phyloP scores from a whole-genome alignment of 2,888 invertebrate genomes.

The Tortricodes alternella region DNA sequence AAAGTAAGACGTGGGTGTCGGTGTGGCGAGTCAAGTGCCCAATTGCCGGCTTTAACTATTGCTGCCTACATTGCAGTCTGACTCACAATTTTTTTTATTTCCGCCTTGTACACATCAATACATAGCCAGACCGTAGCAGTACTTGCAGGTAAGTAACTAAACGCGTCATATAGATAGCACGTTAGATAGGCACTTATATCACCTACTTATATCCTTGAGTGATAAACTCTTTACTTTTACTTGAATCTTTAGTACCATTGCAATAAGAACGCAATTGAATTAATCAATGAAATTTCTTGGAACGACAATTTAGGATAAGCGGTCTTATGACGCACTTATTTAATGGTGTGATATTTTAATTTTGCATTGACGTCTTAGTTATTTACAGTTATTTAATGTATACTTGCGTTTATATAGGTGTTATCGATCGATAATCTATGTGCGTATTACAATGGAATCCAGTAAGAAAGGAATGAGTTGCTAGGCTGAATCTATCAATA shows the following conservation, averaged over 20 bases:
- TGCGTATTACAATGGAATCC: not conserved
- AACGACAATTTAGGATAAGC: not conserved
- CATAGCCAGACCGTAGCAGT: not conserved
- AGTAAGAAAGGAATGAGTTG: not conserved
- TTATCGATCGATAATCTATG: constrained; percentile 19
- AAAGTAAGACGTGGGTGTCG: constrained; percentile 40
- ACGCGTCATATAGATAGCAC: too few relatives aligned
- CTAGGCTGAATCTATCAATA: not conserved
- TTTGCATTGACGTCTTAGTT: constrained; percentile 13
- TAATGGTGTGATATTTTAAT: constrained; percentile 3
- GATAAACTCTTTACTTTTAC: not conserved
- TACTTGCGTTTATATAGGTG: constrained; percentile 11
- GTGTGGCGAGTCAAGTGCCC: constrained; percentile 40
- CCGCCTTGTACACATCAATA: constrained; percentile 21
- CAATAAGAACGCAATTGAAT: constrained; percentile 8
- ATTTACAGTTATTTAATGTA: constrained; percentile 29
- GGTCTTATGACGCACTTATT: constrained; percentile 17
- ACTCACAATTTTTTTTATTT: constrained; percentile 45
- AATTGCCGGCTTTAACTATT: constrained; percentile 39
- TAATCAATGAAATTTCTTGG: not conserved
- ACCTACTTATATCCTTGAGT: not conserved
- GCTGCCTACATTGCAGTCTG: constrained; percentile 31
- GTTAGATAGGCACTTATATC: not conserved
- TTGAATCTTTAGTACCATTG: not conserved
- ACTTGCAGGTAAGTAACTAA: not conserved